phyloP scores from a whole-genome alignment of 2,797 vertebrate genomes.

The Schizopygopsis pylzovi region DNA sequence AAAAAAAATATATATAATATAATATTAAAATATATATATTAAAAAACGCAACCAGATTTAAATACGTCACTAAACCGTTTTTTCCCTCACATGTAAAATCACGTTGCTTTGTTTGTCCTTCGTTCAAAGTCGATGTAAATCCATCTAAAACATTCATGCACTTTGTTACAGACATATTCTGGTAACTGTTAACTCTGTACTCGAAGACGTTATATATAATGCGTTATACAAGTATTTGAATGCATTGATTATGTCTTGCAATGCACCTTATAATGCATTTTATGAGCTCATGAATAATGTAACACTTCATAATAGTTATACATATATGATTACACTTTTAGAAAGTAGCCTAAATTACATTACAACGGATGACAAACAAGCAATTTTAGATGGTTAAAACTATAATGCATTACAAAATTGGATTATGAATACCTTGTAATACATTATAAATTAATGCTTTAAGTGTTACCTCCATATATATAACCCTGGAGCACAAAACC shows the following conservation, averaged over 20 bases:
- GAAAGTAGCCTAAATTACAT: background rate
- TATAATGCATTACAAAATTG: too few relatives aligned
- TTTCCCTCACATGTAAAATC: background rate
- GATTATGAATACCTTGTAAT: background rate
- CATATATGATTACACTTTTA: background rate
- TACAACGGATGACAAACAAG: too few relatives aligned
- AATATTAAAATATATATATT: too few relatives aligned
- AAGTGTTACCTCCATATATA: background rate
- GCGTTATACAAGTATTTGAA: background rate
- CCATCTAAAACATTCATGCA: background rate
- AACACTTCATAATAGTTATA: background rate
- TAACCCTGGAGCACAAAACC: too few relatives aligned
- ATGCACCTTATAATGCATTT: background rate
- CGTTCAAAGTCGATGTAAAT: background rate
- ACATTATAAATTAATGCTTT: background rate
- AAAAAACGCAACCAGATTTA: background rate
- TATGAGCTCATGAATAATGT: background rate
- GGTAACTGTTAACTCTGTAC: background rate
- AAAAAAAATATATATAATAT: too few relatives aligned
- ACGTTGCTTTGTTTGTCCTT: background rate
- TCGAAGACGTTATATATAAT: background rate
- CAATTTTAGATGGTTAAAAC: background rate
- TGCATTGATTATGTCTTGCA: background rate
- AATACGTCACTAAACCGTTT: background rate
- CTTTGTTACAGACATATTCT: background rate